Base-by-base conservation (phyloP, 2,797 vertebrate species). In the Acanthurus lineatus region DNA sequence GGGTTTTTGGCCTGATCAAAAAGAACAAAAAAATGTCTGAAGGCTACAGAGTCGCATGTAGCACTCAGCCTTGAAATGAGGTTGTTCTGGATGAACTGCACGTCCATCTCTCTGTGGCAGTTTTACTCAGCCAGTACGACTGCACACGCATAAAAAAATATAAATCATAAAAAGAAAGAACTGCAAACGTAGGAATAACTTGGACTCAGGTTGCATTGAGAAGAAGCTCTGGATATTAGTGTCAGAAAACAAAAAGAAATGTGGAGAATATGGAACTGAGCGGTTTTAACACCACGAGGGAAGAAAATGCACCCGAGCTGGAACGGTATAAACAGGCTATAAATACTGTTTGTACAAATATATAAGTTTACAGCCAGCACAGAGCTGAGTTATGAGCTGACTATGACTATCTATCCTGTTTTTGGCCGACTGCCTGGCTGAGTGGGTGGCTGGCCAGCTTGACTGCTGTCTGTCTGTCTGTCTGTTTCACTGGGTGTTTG, bases 281-380 rank as follows among this genome's bases (percentile, higher is more conserved):
- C 35, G 62, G 57, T 80, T 86, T 84, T 61, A 79, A 81, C 72
- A 72, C 69, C 32, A n/a, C 48, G 20, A 19, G 74, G 59, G 45
- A 64, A 52, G 32, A 76, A 69, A 52, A 51, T 71, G 64, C 47
- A 84, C 69, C 61, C 11, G 9, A 74, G 58, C 62, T 84, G 69
- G 66, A 86, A 72, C 22, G 22, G 51, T 56, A 68, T 84, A 77
- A 86, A 86, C 82, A 86, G 45, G 74, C 86, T 83, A 87, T 91
- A 90, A 92, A 91, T 90, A 86, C 86, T 83, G 64, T 63, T 84
- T 40, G 69, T 60, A 82, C 66, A 88, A 82, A 88, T 75, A 74
- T 79, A 79, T 72, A 74, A 69, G 53, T 70, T 76, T 71, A 60
- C 69, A 86, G 48, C 61, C 76, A 66, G 74, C 74, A 74, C 22